Evolutionary conservation across 2,888 invertebrate species (phyloP).

Genomic region (Acleris sparsana): DNA sequence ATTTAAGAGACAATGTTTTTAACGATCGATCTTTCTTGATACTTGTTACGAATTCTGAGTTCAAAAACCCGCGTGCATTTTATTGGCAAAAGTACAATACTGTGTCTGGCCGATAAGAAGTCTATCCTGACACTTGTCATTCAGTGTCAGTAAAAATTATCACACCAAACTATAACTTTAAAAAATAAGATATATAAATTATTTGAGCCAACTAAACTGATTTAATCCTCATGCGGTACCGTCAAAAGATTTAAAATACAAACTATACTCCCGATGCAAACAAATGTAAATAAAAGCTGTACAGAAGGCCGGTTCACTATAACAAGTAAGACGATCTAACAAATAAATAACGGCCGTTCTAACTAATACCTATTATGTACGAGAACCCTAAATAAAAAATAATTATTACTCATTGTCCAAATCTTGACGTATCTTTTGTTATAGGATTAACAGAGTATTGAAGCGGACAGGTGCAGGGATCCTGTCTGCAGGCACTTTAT

Average conservation of each 20-base stretch:
- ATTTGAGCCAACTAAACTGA: too few relatives aligned
- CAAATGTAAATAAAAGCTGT: constrained; percentile 26
- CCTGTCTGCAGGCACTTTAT: constrained; percentile 31
- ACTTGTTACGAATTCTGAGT: background rate
- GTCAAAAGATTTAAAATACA: constrained; percentile 26
- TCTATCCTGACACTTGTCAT: too few relatives aligned
- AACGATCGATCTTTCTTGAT: constrained; percentile 16
- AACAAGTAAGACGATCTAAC: constrained; percentile 17
- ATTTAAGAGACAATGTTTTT: constrained; percentile 24
- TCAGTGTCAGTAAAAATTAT: too few relatives aligned
- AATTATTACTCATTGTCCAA: constrained; percentile 28
- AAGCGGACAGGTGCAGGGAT: constrained; percentile 31
- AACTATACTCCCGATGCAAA: constrained; percentile 9
- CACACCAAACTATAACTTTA: too few relatives aligned
- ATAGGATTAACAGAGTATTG: constrained; percentile 29
- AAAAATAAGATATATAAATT: background rate
- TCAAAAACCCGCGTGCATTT: background rate
- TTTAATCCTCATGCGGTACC: constrained; percentile 1
- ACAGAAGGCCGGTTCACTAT: constrained; percentile 6
- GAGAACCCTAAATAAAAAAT: constrained; percentile 17
- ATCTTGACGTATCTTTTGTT: constrained; percentile 35
- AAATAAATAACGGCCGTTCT: constrained; percentile 28
- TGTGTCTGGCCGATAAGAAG: too few relatives aligned
- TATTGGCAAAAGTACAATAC: too few relatives aligned
- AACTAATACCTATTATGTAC: constrained; percentile 26